A percentile compares a stretch with the other conserved stretches of the same genome.
Conservation (phyloP, 2,113 vertebrate species). For the Genyomyrus donnyi region DNA sequence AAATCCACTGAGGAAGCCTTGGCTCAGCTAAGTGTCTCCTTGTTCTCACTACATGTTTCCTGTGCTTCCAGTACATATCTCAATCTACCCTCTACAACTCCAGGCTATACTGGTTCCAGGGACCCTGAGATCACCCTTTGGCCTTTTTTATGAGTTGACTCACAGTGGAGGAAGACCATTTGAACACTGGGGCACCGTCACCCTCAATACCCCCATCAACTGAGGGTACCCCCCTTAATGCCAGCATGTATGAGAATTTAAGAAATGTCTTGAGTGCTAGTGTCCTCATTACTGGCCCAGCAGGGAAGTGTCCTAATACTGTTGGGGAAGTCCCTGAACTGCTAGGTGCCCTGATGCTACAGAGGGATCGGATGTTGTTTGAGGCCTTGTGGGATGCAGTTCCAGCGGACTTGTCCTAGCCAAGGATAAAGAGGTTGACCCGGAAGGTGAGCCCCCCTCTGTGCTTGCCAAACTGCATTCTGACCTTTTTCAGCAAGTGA, state of each 20-base stretch:
- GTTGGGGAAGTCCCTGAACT: not conserved
- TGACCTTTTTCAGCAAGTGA: too few species aligned
- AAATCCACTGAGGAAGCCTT: not conserved
- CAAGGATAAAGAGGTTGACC: not conserved
- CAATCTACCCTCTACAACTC: not conserved
- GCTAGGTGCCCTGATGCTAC: not conserved
- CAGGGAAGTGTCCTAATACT: not conserved
- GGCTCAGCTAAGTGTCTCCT: not conserved
- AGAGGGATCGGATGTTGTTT: not conserved
- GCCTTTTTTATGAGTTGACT: not conserved
- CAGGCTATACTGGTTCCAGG: not conserved
- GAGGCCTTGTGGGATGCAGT: not conserved
- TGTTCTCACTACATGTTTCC: not conserved
- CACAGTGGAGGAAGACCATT: not conserved
- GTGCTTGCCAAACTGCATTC: too few species aligned
- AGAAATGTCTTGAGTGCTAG: not conserved
- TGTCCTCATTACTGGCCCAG: not conserved
- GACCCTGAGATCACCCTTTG: not conserved
- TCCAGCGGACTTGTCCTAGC: not conserved
- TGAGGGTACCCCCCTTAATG: not conserved
- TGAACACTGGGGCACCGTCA: not conserved
- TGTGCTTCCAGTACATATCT: not conserved
- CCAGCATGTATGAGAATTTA: not conserved
- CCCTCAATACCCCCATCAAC: too few species aligned
- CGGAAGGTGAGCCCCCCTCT: not conserved